A percentile compares a stretch with the other conserved stretches of the same genome.
phyloP scores from a whole-genome alignment of 2,113 vertebrate genomes.

The Gnathonemus longibarbis region DNA sequence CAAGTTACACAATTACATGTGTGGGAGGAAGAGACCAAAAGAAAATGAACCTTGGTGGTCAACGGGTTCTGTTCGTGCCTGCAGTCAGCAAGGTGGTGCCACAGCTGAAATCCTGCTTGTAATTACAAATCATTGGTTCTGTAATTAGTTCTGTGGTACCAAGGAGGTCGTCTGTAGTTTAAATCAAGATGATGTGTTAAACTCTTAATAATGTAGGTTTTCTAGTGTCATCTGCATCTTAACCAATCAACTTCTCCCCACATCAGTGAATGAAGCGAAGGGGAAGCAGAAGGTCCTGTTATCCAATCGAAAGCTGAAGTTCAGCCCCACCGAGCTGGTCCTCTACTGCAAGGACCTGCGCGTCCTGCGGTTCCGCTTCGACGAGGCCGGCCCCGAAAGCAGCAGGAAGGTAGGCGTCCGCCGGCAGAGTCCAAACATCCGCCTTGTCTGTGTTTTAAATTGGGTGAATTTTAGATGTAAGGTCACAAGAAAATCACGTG shows the following conservation, averaged over 20 bases:
- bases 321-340: slow-evolving; percentile 92
- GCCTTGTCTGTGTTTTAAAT: not conserved
- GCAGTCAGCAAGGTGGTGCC: not conserved
- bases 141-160: not conserved
- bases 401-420: slow-evolving; percentile 77
- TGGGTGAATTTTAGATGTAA: not conserved
- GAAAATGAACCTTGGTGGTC: not conserved
- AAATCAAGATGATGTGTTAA: not conserved
- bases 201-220: not conserved
- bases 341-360: slow-evolving; percentile 97
- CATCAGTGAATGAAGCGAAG: slow-evolving; percentile 85
- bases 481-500: no score
- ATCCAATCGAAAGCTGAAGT: slow-evolving; percentile 92
- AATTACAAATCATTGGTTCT: not conserved
- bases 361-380: slow-evolving; percentile 88
- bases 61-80: not conserved
- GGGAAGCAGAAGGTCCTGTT: slow-evolving; percentile 91
- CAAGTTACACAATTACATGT: not conserved
- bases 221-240: not conserved
- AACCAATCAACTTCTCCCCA: slow-evolving; percentile 1
- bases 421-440: not conserved
- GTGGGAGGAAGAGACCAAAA: not conserved
- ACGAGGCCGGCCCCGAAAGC: slow-evolving; percentile 88
- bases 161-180: not conserved
- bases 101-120: not conserved